Evolutionary conservation across 2,888 invertebrate species (phyloP).

Genomic region (Anagyrus pseudococci): DNA sequence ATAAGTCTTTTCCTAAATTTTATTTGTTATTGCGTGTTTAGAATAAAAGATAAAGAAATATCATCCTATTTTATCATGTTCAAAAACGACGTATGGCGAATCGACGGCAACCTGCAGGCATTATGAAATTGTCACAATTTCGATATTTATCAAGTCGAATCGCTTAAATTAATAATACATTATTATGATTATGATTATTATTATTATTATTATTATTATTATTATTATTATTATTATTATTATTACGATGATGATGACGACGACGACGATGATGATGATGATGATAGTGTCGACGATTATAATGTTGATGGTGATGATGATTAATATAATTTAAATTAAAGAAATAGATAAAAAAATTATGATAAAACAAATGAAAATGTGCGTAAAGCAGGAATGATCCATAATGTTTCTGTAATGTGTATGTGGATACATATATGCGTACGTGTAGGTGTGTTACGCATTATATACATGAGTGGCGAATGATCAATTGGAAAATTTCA

Average conservation of each 20-base stretch:
- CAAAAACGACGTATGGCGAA: conserved; percentile 31
- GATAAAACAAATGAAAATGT: conserved; percentile 17
- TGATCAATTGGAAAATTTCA: conserved; percentile 30
- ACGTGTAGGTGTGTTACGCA: neutral
- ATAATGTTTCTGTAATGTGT: conserved; percentile 29
- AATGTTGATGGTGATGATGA: too few species aligned
- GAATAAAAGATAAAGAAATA: conserved; percentile 46
- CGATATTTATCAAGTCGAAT: conserved; percentile 21
- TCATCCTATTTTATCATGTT: conserved; percentile 38
- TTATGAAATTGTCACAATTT: neutral
- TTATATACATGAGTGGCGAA: too few species aligned
- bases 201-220: neutral
- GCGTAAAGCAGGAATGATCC: conserved; percentile 28
- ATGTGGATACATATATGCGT: conserved; percentile 7
- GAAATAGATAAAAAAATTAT: conserved; percentile 10
- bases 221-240: conserved; percentile 1
- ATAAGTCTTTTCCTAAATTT: conserved; percentile 42
- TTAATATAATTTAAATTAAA: conserved; percentile 1
- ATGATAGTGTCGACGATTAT: too few species aligned
- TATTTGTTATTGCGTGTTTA: conserved; percentile 55
- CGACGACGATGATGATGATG: too few species aligned
- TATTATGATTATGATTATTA: conserved; percentile 9
- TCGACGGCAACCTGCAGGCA: conserved; percentile 27
- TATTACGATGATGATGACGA: too few species aligned
- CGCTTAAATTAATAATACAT: conserved; percentile 29